phyloP scores from a whole-genome alignment of 2,113 vertebrate species.

The Oreochromis aureus region DNA sequence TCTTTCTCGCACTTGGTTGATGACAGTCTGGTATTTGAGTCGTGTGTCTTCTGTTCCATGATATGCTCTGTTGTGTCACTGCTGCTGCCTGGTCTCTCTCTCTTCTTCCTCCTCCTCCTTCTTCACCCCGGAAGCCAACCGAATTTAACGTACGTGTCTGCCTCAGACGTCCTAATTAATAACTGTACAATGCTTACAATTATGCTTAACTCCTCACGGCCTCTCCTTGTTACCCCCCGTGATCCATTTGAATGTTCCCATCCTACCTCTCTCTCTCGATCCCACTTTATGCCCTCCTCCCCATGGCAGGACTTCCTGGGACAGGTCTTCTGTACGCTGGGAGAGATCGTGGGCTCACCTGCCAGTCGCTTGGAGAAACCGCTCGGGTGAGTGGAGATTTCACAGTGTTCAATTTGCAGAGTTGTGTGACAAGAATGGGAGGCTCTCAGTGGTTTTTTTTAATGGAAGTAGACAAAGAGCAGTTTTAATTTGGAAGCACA shows the following conservation, averaged over 20 bases:
- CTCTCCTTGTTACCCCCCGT: constrained; percentile 47
- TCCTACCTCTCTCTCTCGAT: constrained; percentile 13
- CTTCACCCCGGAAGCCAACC: constrained; percentile 74
- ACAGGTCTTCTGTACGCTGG: constrained; percentile 89
- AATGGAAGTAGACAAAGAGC: neutral
- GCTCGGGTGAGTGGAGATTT: constrained; percentile 77
- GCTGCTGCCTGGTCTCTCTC: constrained; percentile 72
- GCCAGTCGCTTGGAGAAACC: constrained; percentile 91
- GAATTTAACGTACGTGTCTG: constrained; percentile 79
- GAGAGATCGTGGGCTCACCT: constrained; percentile 92
- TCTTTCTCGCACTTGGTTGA: constrained; percentile 48
- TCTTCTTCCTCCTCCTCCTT: constrained; percentile 57
- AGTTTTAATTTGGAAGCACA: neutral
- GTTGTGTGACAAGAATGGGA: neutral
- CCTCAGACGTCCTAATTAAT: constrained; percentile 62
- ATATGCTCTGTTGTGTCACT: constrained; percentile 76
- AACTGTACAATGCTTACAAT: constrained; percentile 49
- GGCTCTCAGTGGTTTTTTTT: neutral
- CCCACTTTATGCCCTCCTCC: constrained; percentile 15
- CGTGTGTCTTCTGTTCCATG: constrained; percentile 73
- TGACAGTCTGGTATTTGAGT: constrained; percentile 64
- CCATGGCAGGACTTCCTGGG: constrained; percentile 88
- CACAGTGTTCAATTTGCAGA: neutral
- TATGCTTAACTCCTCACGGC: constrained; percentile 44
- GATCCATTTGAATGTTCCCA: constrained; percentile 22